Evolutionary conservation across 2,797 vertebrate species (phyloP).

Genomic region (Arctocebus calabarensis): DNA sequence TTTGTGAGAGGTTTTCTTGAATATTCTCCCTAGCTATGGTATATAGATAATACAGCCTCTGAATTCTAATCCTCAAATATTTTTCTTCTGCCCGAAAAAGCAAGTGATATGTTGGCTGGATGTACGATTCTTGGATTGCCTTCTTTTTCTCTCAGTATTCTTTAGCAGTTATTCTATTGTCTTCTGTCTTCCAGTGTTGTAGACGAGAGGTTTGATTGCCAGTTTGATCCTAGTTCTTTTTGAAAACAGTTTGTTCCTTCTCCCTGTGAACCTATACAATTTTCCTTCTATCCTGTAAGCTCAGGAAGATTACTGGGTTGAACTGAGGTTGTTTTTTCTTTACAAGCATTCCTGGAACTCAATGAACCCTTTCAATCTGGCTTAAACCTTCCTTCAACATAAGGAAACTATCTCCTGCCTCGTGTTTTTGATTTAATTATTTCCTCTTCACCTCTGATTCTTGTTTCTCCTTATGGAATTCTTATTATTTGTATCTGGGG

Average conservation of each 20-base stretch:
- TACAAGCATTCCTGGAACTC: conserved; percentile 37
- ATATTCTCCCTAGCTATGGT: neutral
- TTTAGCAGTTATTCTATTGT: neutral
- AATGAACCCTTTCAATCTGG: conserved; percentile 47
- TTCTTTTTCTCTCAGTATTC: neutral
- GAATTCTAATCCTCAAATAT: neutral
- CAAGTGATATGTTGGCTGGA: neutral
- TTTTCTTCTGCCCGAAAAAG: neutral
- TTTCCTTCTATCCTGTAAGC: conserved; percentile 50
- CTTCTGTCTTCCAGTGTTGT: neutral
- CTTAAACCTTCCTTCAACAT: conserved; percentile 33
- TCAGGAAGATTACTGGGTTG: neutral
- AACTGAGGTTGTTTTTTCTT: neutral
- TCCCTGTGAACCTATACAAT: neutral
- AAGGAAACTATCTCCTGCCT: conserved; percentile 19
- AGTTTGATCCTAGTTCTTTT: neutral
- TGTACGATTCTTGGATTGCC: neutral
- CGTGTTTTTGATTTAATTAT: conserved; percentile 40
- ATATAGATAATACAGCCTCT: neutral
- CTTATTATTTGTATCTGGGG: neutral
- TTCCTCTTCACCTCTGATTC: neutral
- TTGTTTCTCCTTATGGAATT: conserved; percentile 36
- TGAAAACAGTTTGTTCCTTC: conserved; percentile 40
- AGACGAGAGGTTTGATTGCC: neutral
- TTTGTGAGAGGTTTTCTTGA: conserved; percentile 27